Evolutionary conservation across 2,888 invertebrate genomes (phyloP), one percentile per base, ranked within the genome.

Genomic region (Hoplodrina ambigua): DNA sequence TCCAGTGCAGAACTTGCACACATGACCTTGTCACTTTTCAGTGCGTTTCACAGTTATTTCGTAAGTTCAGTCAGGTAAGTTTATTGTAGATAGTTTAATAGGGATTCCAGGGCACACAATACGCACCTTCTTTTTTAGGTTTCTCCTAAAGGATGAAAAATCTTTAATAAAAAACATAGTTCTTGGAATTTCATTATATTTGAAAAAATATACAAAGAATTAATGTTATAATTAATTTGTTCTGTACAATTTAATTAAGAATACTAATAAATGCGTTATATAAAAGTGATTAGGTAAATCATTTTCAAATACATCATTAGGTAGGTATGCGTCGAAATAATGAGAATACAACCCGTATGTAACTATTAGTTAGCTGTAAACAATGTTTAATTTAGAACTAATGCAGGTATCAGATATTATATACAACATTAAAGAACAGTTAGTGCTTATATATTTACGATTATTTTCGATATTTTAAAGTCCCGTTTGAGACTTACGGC

Each of bases 201-300:
- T 94, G 90, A 91, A 94, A 94, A 94, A 94, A 94, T 94, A 94
- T 94, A 94, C 94, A 94, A 94, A 94, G 90, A 91, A 93, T 90
- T 90, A 91, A 90, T 89, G 88, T 91, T 90, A 92, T 80, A 90
- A 90, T 89, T 90, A 92, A 90, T 90, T 92, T 91, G 89, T 91
- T 93, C 94, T 94, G 93, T 94, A 94, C 94, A 94, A 86, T 90
- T 91, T 88, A 88, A 86, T 89, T 89, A 90, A 87, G 81, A 87
- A 85, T 89, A 89, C 92, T 93, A 94, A 90, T 94, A 94, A 94
- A 94, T 94, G 94, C 94, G 91, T 90, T 91, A 92, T 85, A 89
- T 55, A 85, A 82, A 85, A 72, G 68, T 75, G 85, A 75, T 88
- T 85, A 81, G 62, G 62, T 82, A 80, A 85, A 81, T 65, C 69